These are phyloP conservation scores for Denticeps clupeoides DNA, from an alignment of 2,797 vertebrate species.

Conservation along the genomic window DNA sequence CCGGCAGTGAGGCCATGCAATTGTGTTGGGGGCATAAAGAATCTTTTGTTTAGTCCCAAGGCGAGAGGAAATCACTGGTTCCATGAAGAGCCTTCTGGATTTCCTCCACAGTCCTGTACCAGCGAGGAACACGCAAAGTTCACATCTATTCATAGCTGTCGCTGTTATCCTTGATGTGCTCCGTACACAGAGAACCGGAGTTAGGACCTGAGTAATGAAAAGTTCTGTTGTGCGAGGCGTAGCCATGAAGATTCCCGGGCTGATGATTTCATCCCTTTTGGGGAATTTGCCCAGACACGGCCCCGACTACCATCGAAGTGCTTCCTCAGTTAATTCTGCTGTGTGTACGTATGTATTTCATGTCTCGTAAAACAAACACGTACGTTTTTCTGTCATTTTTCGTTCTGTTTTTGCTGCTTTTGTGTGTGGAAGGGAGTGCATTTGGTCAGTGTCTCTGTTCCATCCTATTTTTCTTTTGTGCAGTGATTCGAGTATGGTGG, in stretches of 20 bases:
- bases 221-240: conserved; percentile 29
- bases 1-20: too few relatives aligned
- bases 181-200: too few relatives aligned
- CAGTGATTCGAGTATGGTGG: too few relatives aligned
- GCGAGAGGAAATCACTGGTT: conserved; percentile 32
- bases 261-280: conserved; percentile 35
- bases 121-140: too few relatives aligned
- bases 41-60: conserved; percentile 36
- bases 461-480: too few relatives aligned
- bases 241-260: conserved; percentile 23
- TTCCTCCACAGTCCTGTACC: conserved; percentile 27
- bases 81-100: conserved; percentile 33
- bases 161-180: conserved; percentile 6
- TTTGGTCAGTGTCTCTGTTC: conserved; percentile 5
- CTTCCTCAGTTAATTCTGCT: too few relatives aligned
- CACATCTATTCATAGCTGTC: too few relatives aligned
- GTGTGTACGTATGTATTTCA: too few relatives aligned
- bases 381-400: conserved; percentile 3
- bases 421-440: conserved; percentile 10
- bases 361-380: not conserved
- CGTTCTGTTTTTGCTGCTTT: conserved; percentile 16
- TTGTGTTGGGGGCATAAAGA: conserved; percentile 44
- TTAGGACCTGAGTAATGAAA: conserved; percentile 20
- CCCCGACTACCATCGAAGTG: not conserved
- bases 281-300: conserved; percentile 25